Base-by-base conservation (phyloP, 64 coral and sea anemone species). In the Platygyra sinensis region DNA sequence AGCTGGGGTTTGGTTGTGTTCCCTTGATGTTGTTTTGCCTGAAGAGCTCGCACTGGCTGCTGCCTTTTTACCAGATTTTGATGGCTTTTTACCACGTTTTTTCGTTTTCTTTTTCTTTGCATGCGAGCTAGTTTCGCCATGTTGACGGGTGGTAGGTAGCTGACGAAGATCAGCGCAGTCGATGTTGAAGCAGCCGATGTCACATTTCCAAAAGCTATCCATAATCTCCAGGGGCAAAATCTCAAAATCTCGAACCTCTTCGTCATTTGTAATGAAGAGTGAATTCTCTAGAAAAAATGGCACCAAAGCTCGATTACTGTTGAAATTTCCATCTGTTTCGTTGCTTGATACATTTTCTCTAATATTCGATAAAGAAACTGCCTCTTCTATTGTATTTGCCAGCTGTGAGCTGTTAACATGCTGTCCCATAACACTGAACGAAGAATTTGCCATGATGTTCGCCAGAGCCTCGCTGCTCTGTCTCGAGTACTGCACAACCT, bases 161-260 rank as follows among this genome's bases (percentile, higher is more conserved):
- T 85, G 81, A 24, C 64, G 63, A 71, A 85, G 51, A 71, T 72
- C 81, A 1, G 52, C 81, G 16, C 81, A 72, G 28, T 85, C 81
- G 13, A 85, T 85, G 12, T 85, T 85, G 39, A 84, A 67, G 49
- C 80, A 84, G 1, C 80, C 80, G 20, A 84, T 84, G 80, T 84
- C 80, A 13, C 80, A 85, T 42, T 85, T 85, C 81, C 81, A 85
- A 67, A 85, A 85, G 30, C 22, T 85, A 24, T 85, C 81, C 62
- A 72, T 67, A 5, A 85, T 28, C 28, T 85, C 81, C 11, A 85
- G 16, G 4, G 81, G 81, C 15, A 85, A 20, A 71, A 85, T 29
- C 36, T 85, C 81, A 51, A 85, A 85, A 85, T 85, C 81, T 12
- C 11, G 62, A 67, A 71, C 12, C 9, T 85, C 81, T 49, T 85